A percentile compares a stretch with the other conserved stretches of the same genome.
Conservation (phyloP, 2,888 invertebrate genomes). For the Conistra vaccinii region DNA sequence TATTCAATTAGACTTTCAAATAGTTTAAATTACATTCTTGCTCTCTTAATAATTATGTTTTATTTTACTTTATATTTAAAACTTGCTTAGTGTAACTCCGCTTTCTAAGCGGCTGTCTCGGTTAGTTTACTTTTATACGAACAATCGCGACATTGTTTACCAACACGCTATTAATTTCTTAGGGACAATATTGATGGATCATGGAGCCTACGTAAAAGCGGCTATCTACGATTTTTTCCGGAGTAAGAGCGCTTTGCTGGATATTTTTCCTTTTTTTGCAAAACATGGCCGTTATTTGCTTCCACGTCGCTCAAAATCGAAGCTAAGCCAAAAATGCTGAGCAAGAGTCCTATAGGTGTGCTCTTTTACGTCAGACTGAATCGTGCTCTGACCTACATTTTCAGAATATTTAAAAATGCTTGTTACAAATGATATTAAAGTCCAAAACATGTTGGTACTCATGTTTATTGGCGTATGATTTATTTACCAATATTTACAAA, state of each 20-base stretch:
- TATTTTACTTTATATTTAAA: slow-evolving; percentile 41
- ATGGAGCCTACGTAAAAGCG: slow-evolving; percentile 23
- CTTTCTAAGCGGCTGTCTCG: slow-evolving; percentile 35
- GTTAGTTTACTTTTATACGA: slow-evolving; percentile 23
- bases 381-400: background rate
- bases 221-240: slow-evolving; percentile 14
- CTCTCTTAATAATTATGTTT: slow-evolving; percentile 58
- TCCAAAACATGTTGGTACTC: slow-evolving; percentile 24
- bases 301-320: slow-evolving; percentile 36
- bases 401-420: background rate
- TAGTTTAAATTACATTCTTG: slow-evolving; percentile 58
- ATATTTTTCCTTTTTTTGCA: slow-evolving; percentile 18
- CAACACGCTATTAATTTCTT: slow-evolving; percentile 42
- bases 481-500: slow-evolving; percentile 59
- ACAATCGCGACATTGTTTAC: slow-evolving; percentile 31
- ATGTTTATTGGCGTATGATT: slow-evolving; percentile 53
- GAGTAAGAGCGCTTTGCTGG: slow-evolving; percentile 8
- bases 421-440: slow-evolving; percentile 19
- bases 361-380: background rate
- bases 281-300: slow-evolving; percentile 37
- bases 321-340: slow-evolving; percentile 25
- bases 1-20: slow-evolving; percentile 64
- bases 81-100: slow-evolving; percentile 39
- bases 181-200: slow-evolving; percentile 49
- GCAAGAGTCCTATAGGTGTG: background rate